phyloP scores from a whole-genome alignment of 2,888 invertebrate species.

The Chrysodeixis includens region DNA sequence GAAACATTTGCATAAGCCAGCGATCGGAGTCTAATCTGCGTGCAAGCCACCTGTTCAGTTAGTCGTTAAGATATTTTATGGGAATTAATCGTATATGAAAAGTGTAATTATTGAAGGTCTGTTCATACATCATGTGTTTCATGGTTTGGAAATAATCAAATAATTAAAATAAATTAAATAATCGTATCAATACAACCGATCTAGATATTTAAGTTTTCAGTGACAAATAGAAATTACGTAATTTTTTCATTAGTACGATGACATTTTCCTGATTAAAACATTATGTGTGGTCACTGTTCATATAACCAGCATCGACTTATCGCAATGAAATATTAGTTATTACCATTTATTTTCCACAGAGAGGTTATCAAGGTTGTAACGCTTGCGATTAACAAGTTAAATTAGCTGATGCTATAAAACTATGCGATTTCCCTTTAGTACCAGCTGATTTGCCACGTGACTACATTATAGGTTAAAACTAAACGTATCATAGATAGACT shows the following conservation, averaged over 20 bases:
- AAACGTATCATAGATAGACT: not conserved
- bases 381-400: slow-evolving; percentile 10
- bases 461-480: slow-evolving; percentile 8
- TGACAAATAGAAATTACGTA: no score
- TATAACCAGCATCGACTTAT: not conserved
- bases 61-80: not conserved
- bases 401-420: slow-evolving; percentile 27
- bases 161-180: no score
- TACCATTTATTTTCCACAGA: slow-evolving; percentile 8
- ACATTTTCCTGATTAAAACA: not conserved
- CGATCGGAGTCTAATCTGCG: not conserved
- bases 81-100: not conserved
- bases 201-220: no score
- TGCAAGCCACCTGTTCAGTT: slow-evolving; percentile 6
- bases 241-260: no score
- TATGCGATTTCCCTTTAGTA: slow-evolving; percentile 26
- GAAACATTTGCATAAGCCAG: not conserved
- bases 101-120: not conserved
- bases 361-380: slow-evolving; percentile 5
- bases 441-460: slow-evolving; percentile 16
- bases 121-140: not conserved
- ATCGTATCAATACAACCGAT: no score
- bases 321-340: slow-evolving; percentile 8
- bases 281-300: slow-evolving; percentile 1
- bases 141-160: no score